Evolutionary conservation across 2,888 invertebrate genomes (phyloP), one percentile per base, ranked within the genome.

Genomic region (Holacanthella duospinosa): DNA sequence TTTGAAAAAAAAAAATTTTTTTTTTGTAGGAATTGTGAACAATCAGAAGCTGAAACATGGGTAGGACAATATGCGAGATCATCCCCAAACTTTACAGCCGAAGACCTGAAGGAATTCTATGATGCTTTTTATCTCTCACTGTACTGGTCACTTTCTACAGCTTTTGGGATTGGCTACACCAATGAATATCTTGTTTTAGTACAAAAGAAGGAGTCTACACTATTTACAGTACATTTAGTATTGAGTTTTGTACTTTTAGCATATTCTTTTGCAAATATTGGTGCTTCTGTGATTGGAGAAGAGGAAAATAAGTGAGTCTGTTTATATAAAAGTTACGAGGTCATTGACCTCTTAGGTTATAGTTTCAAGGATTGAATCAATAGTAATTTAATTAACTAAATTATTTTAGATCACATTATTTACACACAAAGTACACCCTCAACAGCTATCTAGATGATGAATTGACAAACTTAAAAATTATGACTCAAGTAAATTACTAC

Each of bases 101-200:
- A 26, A 9, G 25, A 55, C 12, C 55, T 55, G 3, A 6, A 55
- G 12, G 55, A 28, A 16, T 43, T 48, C 25, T n/a, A 25, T 6
- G 26, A 26, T 27, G 48, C 43, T 2, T 48, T 59, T 12, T 36
- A 12, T 9, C 48, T 59, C 6, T 59, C 64, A 1, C 24, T 64
- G 2, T 66, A 62, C 56, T 66, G 64, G 64, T 62, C 66, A 1
- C 56, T 62, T 27, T 64, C 62, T 29, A 59, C 58, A 24, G 62
- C 59, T 4, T 64, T 55, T 28, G 66, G 66, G 16, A 66, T 64
- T 36, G 60, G 60, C 16, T 64, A 62, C 55, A 53, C 58, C 36
- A 62, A 60, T 43, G 54, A 61, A 27, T 26, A 16, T 16, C n/a
- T 61, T 6, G 21, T 21, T 21, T 21, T 48, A 4, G 19, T 16